Evolutionary conservation across 2,113 vertebrate species (phyloP), one percentile per base, ranked within the genome.

Genomic region (Chionodraco myersi): DNA sequence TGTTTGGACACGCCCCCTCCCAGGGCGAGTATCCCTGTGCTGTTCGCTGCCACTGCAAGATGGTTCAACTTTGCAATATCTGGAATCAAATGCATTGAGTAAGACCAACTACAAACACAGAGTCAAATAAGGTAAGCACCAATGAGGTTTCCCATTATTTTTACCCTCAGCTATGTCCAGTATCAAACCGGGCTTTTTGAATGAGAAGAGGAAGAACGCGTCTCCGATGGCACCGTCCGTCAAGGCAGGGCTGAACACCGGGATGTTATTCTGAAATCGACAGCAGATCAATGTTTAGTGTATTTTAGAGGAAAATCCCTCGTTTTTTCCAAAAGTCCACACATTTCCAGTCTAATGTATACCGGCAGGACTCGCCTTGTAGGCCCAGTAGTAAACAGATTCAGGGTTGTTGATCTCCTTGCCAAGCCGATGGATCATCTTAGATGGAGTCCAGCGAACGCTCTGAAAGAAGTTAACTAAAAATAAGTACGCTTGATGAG

Each of bases 151-250:
- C 7, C 36, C 36, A 6, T 41, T 7, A 41, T 0, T 2, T 89
- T 88, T 76, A 97, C 96, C 96, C 80, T 97, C 96, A 60, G 96
- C 93, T 0, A 97, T 96, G 84, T 98, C 97, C 80, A 97, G 72
- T 13, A 95, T 94, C 18, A 98, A 84, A 7, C 96, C 96, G 0
- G 96, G 96, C 14, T 94, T 97, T 80, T 96, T 96, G 60, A 93
- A 96, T 34, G 96, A 97, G 86, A 97, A 96, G 89, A 98, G 96
- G 86, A 96, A 97, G 85, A 97, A 95, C 96, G 96, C 95, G 82
- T 97, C 97, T 0, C 97, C 97, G 11, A 98, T 57, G 0, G 96
- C 97, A 10, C 97, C 96, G 0, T 98, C 97, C 0, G 97, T 98
- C 30, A 98, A 91, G 0, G 96, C 96, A 0, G 97, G 97, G 83